phyloP scores from a whole-genome alignment of 2,888 invertebrate genomes.

The Leptarthrus brevirostris region DNA sequence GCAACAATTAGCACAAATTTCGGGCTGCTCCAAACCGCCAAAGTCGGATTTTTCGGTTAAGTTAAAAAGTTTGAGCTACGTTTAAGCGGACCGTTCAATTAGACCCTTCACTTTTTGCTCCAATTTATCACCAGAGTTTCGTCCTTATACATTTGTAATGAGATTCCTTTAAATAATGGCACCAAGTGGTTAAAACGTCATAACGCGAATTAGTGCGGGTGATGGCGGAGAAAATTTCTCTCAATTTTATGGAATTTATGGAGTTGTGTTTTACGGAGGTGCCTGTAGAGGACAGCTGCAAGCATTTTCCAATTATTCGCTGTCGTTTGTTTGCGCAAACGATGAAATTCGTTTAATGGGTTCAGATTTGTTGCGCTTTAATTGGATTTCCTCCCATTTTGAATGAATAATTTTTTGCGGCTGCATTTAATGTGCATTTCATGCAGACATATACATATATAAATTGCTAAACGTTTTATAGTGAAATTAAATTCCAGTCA shows the following conservation, averaged over 20 bases:
- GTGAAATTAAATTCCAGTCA: too few relatives aligned
- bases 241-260: conserved; percentile 14
- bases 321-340: neutral
- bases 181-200: conserved; percentile 15
- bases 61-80: neutral
- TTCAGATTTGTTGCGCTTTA: conserved; percentile 20
- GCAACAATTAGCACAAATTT: conserved; percentile 25
- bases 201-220: conserved; percentile 13
- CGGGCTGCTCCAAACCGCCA: conserved; percentile 1
- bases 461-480: too few relatives aligned
- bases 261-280: neutral
- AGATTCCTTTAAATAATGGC: conserved; percentile 24
- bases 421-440: neutral
- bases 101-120: neutral
- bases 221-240: neutral
- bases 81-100: neutral
- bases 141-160: conserved; percentile 8
- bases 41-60: neutral
- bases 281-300: neutral
- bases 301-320: neutral
- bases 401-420: neutral
- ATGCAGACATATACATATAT: too few relatives aligned
- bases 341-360: neutral
- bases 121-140: conserved; percentile 2
- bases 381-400: neutral